Evolutionary conservation across 2,888 invertebrate genomes (phyloP), one percentile per base, ranked within the genome.

Genomic region (Amaurobius ferox): DNA sequence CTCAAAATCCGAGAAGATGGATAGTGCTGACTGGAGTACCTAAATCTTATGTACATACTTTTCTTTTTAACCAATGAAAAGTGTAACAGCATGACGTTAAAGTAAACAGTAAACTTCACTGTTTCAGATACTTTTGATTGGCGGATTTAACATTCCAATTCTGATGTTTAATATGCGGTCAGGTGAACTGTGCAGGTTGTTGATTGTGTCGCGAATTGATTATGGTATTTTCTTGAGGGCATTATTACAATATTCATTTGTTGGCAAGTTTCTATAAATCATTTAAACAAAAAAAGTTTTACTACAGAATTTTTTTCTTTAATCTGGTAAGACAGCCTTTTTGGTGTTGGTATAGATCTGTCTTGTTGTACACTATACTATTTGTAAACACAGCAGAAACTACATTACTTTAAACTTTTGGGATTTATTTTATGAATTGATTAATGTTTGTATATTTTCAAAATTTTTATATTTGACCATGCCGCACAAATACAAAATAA

Each of bases 41-140:
- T n/a, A n/a, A n/a, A n/a, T n/a, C n/a, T n/a, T n/a, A n/a, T n/a
- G n/a, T n/a, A n/a, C n/a, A n/a, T n/a, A 7, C 35, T 35, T 35
- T 35, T 35, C 9, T 7, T 5, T 35, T 7, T 28, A 44, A 35
- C 81, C 81, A 83, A 83, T 83, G 35, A 83, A 29, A 39, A 26
- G 7, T 11, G 1, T 7, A n/a, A 16, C n/a, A n/a, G 16, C 11
- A n/a, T 70, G 76, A 76, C 81, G 81, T 83, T 73, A 71, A 71
- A 55, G 81, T 76, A 83, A 83, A 83, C 71, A 81, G 76, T 64
- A 83, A 83, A 76, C 72, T 79, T 72, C 72, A 73, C 35, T 19
- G 26, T 71, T 44, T 35, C 73, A n/a, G 55, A 28, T 48, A 44
- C 44, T 61, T 29, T 40, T 76, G 64, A 83, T 83, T 83, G 76